Evolutionary conservation across 2,888 invertebrate species (phyloP).

Genomic region (Thecocarcelia acutangulata): DNA sequence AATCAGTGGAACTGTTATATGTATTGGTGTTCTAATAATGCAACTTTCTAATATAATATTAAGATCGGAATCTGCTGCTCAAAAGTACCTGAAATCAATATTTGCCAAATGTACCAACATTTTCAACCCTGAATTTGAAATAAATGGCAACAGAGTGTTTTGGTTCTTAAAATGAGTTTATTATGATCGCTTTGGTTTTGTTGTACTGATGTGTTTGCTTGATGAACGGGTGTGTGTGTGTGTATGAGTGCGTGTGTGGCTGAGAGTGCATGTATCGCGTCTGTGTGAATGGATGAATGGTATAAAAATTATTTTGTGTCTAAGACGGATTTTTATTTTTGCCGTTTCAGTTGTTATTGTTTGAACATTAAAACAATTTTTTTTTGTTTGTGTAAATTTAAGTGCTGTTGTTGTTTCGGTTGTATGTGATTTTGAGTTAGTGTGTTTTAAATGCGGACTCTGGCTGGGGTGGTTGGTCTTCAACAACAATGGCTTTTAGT

Average conservation of each 20-base stretch:
- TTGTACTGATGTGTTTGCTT: background rate
- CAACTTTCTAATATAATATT: too few relatives aligned
- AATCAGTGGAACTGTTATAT: too few relatives aligned
- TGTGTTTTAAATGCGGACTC: conserved; percentile 71
- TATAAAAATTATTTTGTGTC: conserved; percentile 63
- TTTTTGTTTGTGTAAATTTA: conserved; percentile 46
- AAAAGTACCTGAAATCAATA: too few relatives aligned
- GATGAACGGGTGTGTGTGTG: conserved; percentile 2
- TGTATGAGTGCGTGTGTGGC: background rate
- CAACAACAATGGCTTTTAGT: conserved; percentile 79
- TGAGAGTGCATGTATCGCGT: conserved; percentile 40
- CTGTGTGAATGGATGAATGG: conserved; percentile 56
- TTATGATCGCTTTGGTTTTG: conserved; percentile 34
- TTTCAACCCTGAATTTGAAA: conserved; percentile 5
- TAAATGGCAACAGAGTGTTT: conserved; percentile 48
- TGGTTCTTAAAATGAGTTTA: conserved; percentile 49
- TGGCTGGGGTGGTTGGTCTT: conserved; percentile 71
- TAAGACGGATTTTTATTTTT: conserved; percentile 65
- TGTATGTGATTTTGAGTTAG: conserved; percentile 56
- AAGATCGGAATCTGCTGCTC: too few relatives aligned
- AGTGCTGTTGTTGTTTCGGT: conserved; percentile 49
- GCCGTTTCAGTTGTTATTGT: conserved; percentile 53
- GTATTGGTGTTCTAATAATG: too few relatives aligned
- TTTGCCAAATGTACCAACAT: background rate
- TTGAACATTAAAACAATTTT: conserved; percentile 35